Percentiles rank a stretch among this genome's conserved stretches.
phyloP scores from a whole-genome alignment of 2,113 vertebrate species.

The Tachysurus fulvidraco region DNA sequence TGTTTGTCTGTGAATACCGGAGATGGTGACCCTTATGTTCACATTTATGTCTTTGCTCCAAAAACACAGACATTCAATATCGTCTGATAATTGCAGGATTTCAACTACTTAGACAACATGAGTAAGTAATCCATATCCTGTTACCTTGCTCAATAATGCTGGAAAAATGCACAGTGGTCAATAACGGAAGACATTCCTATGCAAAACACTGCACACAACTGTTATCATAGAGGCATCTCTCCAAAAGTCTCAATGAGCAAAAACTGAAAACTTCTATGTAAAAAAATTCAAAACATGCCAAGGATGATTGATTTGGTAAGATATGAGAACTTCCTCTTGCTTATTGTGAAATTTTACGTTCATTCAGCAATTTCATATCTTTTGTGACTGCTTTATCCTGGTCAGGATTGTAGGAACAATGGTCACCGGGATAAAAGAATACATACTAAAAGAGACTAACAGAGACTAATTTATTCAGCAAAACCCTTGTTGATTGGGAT shows the following conservation, averaged over 20 bases:
- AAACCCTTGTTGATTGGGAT: not conserved
- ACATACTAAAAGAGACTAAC: no score
- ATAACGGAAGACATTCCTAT: not conserved
- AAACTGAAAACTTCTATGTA: not conserved
- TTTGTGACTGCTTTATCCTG: not conserved
- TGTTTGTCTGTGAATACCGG: conserved; percentile 29
- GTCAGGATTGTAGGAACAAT: not conserved
- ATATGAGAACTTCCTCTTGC: not conserved
- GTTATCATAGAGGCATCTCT: not conserved
- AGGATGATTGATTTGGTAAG: not conserved
- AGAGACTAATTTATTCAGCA: not conserved
- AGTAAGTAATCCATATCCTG: not conserved
- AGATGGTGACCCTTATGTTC: not conserved
- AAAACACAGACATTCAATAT: conserved; percentile 11
- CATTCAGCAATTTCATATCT: not conserved
- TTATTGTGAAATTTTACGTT: not conserved
- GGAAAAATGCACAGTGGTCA: not conserved
- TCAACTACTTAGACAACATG: conserved; percentile 22
- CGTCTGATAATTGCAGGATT: not conserved
- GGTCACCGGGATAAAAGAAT: not conserved
- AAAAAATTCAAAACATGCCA: not conserved
- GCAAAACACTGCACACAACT: conserved; percentile 3
- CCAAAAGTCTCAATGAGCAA: not conserved
- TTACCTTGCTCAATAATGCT: not conserved
- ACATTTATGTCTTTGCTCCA: not conserved